Evolutionary conservation across 2,797 vertebrate species (phyloP), one percentile per base, ranked within the genome.

Genomic region (Notoglanidium macrostoma): DNA sequence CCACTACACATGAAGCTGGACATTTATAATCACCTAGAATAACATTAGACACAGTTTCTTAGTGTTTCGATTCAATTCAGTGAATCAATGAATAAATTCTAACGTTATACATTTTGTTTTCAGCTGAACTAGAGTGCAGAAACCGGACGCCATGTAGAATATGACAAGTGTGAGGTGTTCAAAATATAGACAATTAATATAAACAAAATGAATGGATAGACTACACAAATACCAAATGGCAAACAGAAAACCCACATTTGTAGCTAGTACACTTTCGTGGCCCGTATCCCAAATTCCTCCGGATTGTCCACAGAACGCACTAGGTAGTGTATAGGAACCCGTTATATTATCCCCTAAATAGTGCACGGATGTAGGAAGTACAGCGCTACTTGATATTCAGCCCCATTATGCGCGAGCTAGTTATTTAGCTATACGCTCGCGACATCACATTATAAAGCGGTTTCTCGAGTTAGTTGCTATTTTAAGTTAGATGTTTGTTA

Each of bases 361-460:
- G 26, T 63, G 57, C 73, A 5, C 59, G 0, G 11, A 67, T 17
- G 2, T 23, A 51, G 26, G 26, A 29, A 6, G 55, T 8, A 76
- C 8, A 2, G 26, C 19, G 46, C 26, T 1, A 54, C 9, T 40
- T 67, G 46, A 12, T 3, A 78, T 35, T 51, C 44, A 17, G n/a
- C 44, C 73, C 21, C 59, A 17, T 35, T 0, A 9, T 3, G 11
- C n/a, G 19, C 44, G 7, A 44, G 49, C 81, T 77, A 32, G 49
- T 81, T 29, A 68, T 83, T 83, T 26, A 79, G 46, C 54, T 85
- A 57, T 61, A 51, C 2, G 68, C 67, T 61, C 7, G 17, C 67
- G 55, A 57, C 59, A 46, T 40, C 21, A 51, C 44, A 35, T 54
- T 77, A 26, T 51, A 32, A 77, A 65, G 26, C 1, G 26, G 9